Evolutionary conservation across 2,797 vertebrate genomes (phyloP).

Genomic region (Diplodus sargus): DNA sequence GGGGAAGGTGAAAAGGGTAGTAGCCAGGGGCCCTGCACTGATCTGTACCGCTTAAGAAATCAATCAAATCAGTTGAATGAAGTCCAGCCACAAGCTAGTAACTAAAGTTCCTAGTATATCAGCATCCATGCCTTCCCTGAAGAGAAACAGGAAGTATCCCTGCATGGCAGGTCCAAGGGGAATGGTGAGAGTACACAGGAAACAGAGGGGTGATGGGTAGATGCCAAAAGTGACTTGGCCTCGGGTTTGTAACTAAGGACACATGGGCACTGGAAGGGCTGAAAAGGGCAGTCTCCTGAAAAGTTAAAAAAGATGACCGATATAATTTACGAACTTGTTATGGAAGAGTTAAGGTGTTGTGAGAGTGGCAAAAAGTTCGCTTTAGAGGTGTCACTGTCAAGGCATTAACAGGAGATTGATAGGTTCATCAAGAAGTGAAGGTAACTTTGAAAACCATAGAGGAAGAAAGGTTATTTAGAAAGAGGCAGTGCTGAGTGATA

Average conservation of each 20-base stretch:
- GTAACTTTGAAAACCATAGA: background rate
- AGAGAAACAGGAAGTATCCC: background rate
- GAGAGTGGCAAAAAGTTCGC: background rate
- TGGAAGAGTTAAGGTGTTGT: background rate
- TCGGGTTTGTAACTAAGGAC: background rate
- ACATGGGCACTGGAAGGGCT: background rate
- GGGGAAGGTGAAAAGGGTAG: background rate
- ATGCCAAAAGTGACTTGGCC: slow-evolving; percentile 14
- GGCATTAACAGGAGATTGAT: slow-evolving; percentile 1
- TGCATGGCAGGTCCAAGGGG: background rate
- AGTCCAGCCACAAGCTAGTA: background rate
- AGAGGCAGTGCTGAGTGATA: background rate
- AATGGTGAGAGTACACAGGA: background rate
- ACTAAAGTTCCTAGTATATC: background rate
- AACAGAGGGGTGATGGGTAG: slow-evolving; percentile 11
- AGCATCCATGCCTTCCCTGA: background rate
- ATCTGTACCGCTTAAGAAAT: slow-evolving; percentile 3
- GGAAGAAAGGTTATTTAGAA: slow-evolving; percentile 3
- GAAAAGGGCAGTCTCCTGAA: background rate
- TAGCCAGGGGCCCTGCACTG: background rate
- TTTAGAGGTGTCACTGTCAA: background rate
- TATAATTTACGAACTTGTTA: slow-evolving; percentile 2
- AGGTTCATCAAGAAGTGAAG: background rate
- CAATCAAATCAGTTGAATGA: slow-evolving; percentile 1
- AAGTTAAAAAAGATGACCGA: background rate